These are phyloP conservation scores for Aproaerema taeniolella DNA, from an alignment of 2,888 invertebrate species.

Conservation along the genomic window DNA sequence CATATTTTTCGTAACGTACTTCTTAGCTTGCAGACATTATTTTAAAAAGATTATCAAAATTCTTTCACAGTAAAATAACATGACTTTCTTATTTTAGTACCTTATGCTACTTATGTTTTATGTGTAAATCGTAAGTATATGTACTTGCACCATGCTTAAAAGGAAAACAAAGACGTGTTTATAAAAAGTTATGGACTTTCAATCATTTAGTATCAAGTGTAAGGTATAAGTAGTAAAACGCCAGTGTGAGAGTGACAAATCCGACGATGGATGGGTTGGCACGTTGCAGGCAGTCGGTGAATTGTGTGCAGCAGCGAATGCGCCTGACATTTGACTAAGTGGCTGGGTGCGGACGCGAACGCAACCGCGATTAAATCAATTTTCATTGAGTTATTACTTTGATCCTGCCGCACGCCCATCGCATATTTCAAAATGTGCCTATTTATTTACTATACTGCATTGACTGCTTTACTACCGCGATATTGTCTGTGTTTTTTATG, in stretches of 20 bases:
- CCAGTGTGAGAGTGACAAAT: conserved; percentile 34
- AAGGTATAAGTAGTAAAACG: conserved; percentile 2
- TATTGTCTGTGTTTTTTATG: no score
- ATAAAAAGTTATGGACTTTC: no score
- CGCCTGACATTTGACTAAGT: conserved; percentile 56
- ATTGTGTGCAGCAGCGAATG: conserved; percentile 46
- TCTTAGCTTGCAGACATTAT: no score
- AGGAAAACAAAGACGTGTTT: background rate
- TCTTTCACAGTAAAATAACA: no score
- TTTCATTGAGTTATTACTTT: conserved; percentile 28
- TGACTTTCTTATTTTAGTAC: no score
- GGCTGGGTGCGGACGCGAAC: conserved; percentile 50
- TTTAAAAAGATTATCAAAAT: no score
- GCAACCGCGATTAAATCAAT: conserved; percentile 45
- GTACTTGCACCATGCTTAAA: no score
- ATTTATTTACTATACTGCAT: conserved; percentile 14
- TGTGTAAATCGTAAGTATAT: no score
- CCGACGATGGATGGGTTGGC: conserved; percentile 46
- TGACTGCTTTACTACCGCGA: background rate
- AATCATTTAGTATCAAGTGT: no score
- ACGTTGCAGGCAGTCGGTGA: conserved; percentile 37
- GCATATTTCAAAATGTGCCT: conserved; percentile 19
- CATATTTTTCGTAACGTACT: background rate
- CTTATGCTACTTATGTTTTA: no score
- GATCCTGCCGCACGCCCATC: conserved; percentile 16